Evolutionary conservation across 2,888 invertebrate genomes (phyloP).

Genomic region (Dryococelus australis): DNA sequence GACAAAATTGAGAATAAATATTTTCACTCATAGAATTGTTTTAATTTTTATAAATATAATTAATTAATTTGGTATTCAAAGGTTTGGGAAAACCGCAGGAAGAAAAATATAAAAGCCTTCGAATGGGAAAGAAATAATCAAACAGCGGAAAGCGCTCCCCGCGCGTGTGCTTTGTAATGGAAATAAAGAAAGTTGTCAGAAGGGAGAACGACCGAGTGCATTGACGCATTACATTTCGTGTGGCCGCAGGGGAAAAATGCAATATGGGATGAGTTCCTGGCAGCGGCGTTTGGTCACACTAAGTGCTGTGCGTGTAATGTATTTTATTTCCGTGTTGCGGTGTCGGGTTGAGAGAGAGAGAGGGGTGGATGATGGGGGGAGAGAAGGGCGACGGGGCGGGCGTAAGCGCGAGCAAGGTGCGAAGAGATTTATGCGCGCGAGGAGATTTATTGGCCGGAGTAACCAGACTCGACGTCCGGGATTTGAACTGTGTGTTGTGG

Average conservation of each 20-base stretch:
- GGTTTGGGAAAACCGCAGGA: no score
- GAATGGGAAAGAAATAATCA: no score
- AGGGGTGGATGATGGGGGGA: no score
- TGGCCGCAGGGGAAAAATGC: not conserved
- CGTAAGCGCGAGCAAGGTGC: not conserved
- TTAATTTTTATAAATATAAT: no score
- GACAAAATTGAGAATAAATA: no score
- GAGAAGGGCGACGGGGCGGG: not conserved
- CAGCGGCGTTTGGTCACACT: slow-evolving; percentile 9
- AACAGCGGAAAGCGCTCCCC: no score
- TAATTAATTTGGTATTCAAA: no score
- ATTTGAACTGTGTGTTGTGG: slow-evolving; percentile 38
- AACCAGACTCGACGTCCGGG: slow-evolving; percentile 37
- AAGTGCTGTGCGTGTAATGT: slow-evolving; percentile 19
- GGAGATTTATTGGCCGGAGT: slow-evolving; percentile 35
- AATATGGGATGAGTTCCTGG: not conserved
- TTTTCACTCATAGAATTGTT: no score
- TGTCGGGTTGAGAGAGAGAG: not conserved
- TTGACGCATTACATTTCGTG: not conserved
- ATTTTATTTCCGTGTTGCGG: slow-evolving; percentile 28
- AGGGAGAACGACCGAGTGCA: not conserved
- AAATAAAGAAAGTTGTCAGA: no score
- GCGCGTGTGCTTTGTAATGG: no score
- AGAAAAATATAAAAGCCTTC: no score
- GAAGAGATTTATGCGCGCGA: slow-evolving; percentile 36